Base-by-base conservation (phyloP, 2,797 vertebrate species). In the Chelonia mydas region DNA sequence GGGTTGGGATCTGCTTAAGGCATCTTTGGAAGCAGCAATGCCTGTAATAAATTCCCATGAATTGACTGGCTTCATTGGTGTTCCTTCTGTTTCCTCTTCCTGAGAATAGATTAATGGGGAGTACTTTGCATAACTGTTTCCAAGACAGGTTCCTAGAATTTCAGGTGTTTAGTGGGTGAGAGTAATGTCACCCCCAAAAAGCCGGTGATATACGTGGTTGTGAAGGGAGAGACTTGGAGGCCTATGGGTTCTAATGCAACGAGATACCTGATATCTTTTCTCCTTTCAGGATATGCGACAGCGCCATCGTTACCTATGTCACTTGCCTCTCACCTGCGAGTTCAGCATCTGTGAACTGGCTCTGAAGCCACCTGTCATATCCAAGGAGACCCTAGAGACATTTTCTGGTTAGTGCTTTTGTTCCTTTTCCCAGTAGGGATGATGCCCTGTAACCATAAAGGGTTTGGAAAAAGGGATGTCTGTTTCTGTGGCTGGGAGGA, bases 271-370 rank as follows among this genome's bases (percentile, higher is more conserved):
- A 83, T 93, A 83, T 93, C 80, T 90, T 55, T 74, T 84, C 86
- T 76, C 21, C 13, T 80, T 96, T 59, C 89, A 99, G 99, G 99
- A 99, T 65, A 99, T 99, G 90, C 99, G 99, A 27, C 99, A 99
- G 82, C 98, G 99, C 7, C 99, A 99, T 96, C 99, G 99, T 78
- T 99, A 99, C 87, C 98, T 99, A 82, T 99, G 99, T 94, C 99
- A 99, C 95, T 98, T 99, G 98, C 99, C 99, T 0, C 99, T 99
- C 94, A 99, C 99, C 15, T 99, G 99, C 25, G 99, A 99, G 98
- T 99, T 99, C 98, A 99, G 99, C 98, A 99, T 99, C 97, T 99
- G 99, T 97, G 99, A 99, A 96, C 97, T 99, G 78, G 98, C 99
- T 89, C 98, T 99, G 93, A 98, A 99, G 98, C 99, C 99, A 0